These are phyloP conservation scores for Furcula furcula DNA, from an alignment of 2,888 invertebrate genomes.

Conservation along the genomic window DNA sequence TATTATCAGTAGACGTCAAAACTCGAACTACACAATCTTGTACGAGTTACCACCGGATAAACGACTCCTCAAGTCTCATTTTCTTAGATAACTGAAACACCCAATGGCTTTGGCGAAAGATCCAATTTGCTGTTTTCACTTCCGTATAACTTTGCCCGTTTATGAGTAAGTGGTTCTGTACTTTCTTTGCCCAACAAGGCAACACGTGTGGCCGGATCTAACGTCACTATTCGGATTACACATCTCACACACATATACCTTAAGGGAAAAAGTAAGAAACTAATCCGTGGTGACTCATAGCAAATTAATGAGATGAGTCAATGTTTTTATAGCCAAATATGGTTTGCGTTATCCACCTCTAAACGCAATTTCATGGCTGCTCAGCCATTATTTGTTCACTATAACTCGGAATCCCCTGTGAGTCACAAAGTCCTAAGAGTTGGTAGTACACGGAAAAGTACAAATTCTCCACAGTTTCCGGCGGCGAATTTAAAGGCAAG, in stretches of 20 bases:
- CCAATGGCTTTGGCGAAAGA: too few species aligned
- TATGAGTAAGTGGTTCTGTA: background rate
- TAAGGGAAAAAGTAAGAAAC: too few species aligned
- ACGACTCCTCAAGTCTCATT: too few species aligned
- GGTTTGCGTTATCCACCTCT: conserved; percentile 6
- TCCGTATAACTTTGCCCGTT: background rate
- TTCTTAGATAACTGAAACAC: too few species aligned
- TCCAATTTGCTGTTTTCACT: background rate
- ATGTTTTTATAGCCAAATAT: conserved; percentile 6
- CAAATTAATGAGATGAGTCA: conserved; percentile 5
- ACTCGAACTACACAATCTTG: too few species aligned
- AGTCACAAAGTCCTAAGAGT: conserved; percentile 30
- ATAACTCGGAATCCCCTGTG: conserved; percentile 19
- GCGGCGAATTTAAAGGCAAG: conserved; percentile 59
- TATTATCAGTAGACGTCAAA: too few species aligned
- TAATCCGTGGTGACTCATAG: conserved; percentile 8
- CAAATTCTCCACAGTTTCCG: conserved; percentile 46
- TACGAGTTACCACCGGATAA: too few species aligned
- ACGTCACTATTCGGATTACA: too few species aligned
- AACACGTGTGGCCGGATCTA: too few species aligned
- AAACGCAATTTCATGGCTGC: conserved; percentile 17
- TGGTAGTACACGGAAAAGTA: conserved; percentile 32
- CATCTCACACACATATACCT: too few species aligned
- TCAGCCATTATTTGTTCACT: conserved; percentile 18
- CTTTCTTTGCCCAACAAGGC: background rate